A percentile compares a stretch with the other conserved stretches of the same genome.
Evolutionary conservation across 2,888 invertebrate species (phyloP).

Genomic region (Galerucella pusilla): DNA sequence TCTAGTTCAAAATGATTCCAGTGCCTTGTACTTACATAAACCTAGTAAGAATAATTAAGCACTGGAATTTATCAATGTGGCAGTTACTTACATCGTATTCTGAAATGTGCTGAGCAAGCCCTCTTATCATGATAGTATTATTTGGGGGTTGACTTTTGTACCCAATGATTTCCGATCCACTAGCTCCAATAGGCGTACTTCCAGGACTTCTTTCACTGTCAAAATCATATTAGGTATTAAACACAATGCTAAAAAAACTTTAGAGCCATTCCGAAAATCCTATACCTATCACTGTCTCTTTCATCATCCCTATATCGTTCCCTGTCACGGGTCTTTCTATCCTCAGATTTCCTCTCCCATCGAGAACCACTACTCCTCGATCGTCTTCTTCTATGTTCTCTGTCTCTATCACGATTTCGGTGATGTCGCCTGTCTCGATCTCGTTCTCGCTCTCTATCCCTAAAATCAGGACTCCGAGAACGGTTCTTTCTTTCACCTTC

Average conservation of each 20-base stretch:
- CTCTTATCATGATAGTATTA: slow-evolving; percentile 81
- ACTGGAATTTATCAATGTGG: no score
- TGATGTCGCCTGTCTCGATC: slow-evolving; percentile 57
- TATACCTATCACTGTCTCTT: slow-evolving; percentile 65
- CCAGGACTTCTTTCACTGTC: slow-evolving; percentile 62
- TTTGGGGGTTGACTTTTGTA: slow-evolving; percentile 66
- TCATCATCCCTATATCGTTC: slow-evolving; percentile 63
- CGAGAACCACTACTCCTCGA: slow-evolving; percentile 60
- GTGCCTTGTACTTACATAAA: no score
- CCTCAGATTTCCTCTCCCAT: slow-evolving; percentile 62
- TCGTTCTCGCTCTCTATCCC: slow-evolving; percentile 52
- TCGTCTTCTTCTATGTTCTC: slow-evolving; percentile 57
- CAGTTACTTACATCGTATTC: slow-evolving; percentile 77
- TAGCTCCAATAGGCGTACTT: slow-evolving; percentile 62
- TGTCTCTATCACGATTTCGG: slow-evolving; percentile 56
- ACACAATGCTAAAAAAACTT: slow-evolving; percentile 46
- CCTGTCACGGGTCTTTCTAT: slow-evolving; percentile 60
- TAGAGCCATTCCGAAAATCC: slow-evolving; percentile 53
- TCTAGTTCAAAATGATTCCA: not conserved
- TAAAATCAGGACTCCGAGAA: slow-evolving; percentile 58
- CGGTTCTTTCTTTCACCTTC: slow-evolving; percentile 55
- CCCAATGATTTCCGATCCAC: slow-evolving; percentile 65
- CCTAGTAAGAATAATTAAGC: no score
- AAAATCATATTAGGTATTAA: slow-evolving; percentile 57
- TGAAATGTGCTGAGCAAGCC: slow-evolving; percentile 78